phyloP scores from a whole-genome alignment of 2,113 vertebrate genomes.

The Tapirus terrestris region DNA sequence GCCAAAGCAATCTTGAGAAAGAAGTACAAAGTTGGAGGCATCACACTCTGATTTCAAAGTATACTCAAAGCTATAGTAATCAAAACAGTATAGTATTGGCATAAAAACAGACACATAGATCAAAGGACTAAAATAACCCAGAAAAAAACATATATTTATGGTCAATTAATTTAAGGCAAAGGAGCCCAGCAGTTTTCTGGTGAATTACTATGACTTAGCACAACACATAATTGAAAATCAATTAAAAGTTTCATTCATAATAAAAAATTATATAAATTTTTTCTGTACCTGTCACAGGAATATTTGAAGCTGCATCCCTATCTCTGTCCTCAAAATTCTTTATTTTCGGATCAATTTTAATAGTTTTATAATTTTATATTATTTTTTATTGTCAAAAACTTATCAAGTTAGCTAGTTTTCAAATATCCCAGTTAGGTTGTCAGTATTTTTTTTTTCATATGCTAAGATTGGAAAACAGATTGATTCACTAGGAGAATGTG shows the following conservation, averaged over 20 bases:
- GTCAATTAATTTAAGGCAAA: too few species aligned
- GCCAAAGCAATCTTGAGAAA: too few species aligned
- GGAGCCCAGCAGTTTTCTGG: neutral
- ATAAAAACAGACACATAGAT: too few species aligned
- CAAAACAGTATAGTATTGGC: too few species aligned
- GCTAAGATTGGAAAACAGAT: neutral
- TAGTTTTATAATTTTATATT: neutral
- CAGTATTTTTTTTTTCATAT: neutral
- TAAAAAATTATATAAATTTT: neutral
- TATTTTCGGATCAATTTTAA: neutral
- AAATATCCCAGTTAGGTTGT: neutral
- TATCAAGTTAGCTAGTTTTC: neutral
- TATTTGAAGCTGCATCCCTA: neutral
- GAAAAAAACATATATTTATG: too few species aligned
- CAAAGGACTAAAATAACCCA: too few species aligned
- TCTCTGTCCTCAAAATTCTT: neutral
- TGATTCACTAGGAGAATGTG: neutral
- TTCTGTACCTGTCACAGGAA: neutral
- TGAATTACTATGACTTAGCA: neutral
- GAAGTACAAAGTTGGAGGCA: too few species aligned
- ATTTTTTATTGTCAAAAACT: neutral
- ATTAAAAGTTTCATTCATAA: neutral
- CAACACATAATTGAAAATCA: neutral
- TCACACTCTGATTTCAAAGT: too few species aligned
- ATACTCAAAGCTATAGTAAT: too few species aligned